Evolutionary conservation across 2,113 vertebrate genomes (phyloP), one percentile per base, ranked within the genome.

Genomic region (Petrocephalus microphthalmus): DNA sequence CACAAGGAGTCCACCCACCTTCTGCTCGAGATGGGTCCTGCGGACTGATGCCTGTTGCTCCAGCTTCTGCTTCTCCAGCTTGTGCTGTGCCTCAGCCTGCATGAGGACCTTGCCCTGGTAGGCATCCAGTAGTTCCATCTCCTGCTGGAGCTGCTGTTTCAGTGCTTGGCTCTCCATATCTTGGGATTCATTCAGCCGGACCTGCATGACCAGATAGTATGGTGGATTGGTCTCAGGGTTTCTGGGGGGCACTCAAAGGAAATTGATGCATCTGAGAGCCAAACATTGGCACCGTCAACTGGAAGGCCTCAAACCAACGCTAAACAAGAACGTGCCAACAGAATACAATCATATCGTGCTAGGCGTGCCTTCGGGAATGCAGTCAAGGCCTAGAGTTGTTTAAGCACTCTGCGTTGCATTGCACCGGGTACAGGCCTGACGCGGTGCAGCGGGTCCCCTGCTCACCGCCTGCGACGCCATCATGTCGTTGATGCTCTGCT

Each of bases 101-200:
- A 98, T 99, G 95, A 99, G 98, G 94, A 99, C 99, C 96, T 99
- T 99, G 95, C 98, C 99, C 97, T 99, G 98, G 94, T 99, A 99
- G 78, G 98, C 98, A 15, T 98, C 98, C 93, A 99, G 98, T 92
- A 99, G 97, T 96, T 99, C 98, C 98, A 99, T 99, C 96, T 99
- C 98, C 95, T 99, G 98, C 96, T 99, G 98, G 94, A 99, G 97
- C 94, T 99, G 98, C 94, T 98, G 97, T 95, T 97, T 96, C 95
- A 99, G 95, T 91, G 97, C 98, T 95, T 99, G 98, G 96, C 97
- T 99, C 95, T 99, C 98, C 0, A 98, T 97, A 96, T 99, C 98
- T 94, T 99, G 98, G 92, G 98, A 97, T 95, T 99, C 98, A 7
- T 99, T 98, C 94, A 99, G 97, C 93, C 98, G 97, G 91, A 99